phyloP scores from a whole-genome alignment of 2,888 invertebrate species.

The Tipula confusa region DNA sequence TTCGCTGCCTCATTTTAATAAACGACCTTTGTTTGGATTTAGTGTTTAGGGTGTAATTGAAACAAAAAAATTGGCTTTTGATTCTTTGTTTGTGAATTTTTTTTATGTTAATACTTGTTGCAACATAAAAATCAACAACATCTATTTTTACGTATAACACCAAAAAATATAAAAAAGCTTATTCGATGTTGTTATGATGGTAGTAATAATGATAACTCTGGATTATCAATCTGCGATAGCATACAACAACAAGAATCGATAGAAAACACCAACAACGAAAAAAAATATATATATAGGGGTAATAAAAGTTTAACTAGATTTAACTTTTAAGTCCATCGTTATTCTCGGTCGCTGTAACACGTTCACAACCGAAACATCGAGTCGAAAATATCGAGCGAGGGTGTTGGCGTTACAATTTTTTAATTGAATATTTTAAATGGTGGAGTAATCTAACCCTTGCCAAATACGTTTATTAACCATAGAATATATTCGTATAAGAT shows the following conservation, averaged over 20 bases:
- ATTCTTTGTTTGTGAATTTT: not conserved
- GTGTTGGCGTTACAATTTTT: no score
- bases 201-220: not conserved
- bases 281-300: not conserved
- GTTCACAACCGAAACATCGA: not conserved
- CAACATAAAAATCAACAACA: not conserved
- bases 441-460: no score
- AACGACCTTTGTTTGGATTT: not conserved
- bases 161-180: not conserved
- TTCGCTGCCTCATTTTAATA: no score
- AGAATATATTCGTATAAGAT: no score
- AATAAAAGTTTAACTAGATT: constrained; percentile 8
- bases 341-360: not conserved
- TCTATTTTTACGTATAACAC: not conserved
- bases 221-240: not conserved
- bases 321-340: not conserved
- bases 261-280: not conserved
- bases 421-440: no score
- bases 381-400: not conserved
- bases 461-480: no score
- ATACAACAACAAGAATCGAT: not conserved
- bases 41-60: not conserved
- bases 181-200: not conserved
- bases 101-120: not conserved
- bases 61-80: not conserved